phyloP scores from a whole-genome alignment of 2,797 vertebrate genomes.

The Gobio occitaniae region DNA sequence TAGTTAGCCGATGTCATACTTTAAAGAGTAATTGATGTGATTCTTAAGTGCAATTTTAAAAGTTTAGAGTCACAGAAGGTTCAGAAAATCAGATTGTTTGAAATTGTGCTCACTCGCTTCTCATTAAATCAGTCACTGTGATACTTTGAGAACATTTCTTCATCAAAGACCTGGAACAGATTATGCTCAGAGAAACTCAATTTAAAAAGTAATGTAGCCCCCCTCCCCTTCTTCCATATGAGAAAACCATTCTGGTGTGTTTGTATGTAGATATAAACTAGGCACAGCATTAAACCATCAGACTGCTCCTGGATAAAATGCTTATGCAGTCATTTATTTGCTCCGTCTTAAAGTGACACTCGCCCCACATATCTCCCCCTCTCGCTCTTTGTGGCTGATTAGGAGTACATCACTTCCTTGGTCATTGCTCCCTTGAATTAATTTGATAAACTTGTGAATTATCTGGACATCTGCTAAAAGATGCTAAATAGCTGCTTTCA shows the following conservation, averaged over 20 bases:
- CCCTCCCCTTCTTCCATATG: slow-evolving; percentile 63
- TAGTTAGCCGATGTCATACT: slow-evolving; percentile 77
- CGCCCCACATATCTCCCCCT: slow-evolving; percentile 31
- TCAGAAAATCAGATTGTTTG: slow-evolving; percentile 81
- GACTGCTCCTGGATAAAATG: slow-evolving; percentile 54
- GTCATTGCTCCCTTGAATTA: slow-evolving; percentile 46
- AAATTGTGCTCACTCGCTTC: slow-evolving; percentile 79
- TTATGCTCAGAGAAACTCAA: slow-evolving; percentile 80
- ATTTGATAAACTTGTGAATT: slow-evolving; percentile 53
- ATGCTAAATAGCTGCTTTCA: slow-evolving; percentile 62
- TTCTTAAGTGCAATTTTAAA: slow-evolving; percentile 79
- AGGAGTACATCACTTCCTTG: slow-evolving; percentile 43
- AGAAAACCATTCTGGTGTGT: slow-evolving; percentile 73
- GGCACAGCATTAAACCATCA: slow-evolving; percentile 65
- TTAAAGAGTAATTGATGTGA: slow-evolving; percentile 80
- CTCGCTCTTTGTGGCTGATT: slow-evolving; percentile 38
- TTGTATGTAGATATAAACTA: slow-evolving; percentile 79
- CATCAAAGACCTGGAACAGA: slow-evolving; percentile 80
- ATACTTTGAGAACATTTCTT: slow-evolving; percentile 79
- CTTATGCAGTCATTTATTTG: slow-evolving; percentile 51
- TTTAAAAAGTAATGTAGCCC: slow-evolving; percentile 74
- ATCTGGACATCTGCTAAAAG: slow-evolving; percentile 47
- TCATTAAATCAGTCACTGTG: slow-evolving; percentile 74
- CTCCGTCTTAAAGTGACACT: slow-evolving; percentile 41
- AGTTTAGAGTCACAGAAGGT: slow-evolving; percentile 81